phyloP scores from a whole-genome alignment of 2,888 invertebrate genomes.

The Philaethria dido region DNA sequence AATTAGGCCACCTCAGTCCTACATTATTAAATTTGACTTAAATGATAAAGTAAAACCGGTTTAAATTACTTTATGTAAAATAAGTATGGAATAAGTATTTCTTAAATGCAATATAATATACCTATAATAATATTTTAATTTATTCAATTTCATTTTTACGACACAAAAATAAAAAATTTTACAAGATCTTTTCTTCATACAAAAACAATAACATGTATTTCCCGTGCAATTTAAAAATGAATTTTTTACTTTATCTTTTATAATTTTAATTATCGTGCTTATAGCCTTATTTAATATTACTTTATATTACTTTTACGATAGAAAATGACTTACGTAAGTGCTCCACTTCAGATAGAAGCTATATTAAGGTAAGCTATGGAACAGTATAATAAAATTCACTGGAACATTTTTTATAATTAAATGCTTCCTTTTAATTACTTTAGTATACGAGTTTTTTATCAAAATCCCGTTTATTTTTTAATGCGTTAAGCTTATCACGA shows the following conservation, averaged over 20 bases:
- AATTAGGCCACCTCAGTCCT: too few species aligned
- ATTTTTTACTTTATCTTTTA: background rate
- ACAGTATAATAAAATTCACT: background rate
- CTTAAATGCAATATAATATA: too few species aligned
- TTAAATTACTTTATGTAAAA: too few species aligned
- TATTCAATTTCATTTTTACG: too few species aligned
- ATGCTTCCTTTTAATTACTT: background rate
- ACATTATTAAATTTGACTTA: too few species aligned
- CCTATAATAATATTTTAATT: too few species aligned
- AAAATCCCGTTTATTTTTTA: slow-evolving; percentile 3
- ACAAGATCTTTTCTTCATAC: too few species aligned
- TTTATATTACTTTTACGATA: slow-evolving; percentile 1
- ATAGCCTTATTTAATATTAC: background rate
- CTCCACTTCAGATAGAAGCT: slow-evolving; percentile 6
- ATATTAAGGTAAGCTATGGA: slow-evolving; percentile 3
- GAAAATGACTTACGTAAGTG: slow-evolving; percentile 12
- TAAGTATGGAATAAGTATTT: too few species aligned
- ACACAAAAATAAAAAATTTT: too few species aligned
- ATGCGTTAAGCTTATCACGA: background rate
- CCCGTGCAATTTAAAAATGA: background rate
- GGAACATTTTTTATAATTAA: background rate
- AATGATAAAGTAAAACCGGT: too few species aligned
- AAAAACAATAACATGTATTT: too few species aligned
- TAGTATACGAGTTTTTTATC: background rate
- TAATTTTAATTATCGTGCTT: background rate